Base-by-base conservation (phyloP, 2,797 vertebrate genomes). In the Pangasius macronema region DNA sequence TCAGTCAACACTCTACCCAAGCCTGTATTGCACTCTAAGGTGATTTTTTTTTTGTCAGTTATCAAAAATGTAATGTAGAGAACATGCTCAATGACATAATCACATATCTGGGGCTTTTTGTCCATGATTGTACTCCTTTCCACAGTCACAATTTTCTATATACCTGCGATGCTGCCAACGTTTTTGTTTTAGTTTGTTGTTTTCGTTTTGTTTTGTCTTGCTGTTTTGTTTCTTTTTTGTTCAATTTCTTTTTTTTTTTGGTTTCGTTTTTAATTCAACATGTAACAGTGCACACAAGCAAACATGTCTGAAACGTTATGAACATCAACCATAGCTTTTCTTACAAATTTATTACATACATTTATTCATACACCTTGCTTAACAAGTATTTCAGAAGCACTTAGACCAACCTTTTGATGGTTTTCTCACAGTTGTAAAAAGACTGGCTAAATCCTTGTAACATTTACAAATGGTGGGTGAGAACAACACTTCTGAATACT, bases 161-260 rank as follows among this genome's bases (percentile, higher is more conserved):
- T 27, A 86, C 87, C 85, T 88, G 84, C 85, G 55, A 88, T 89
- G 88, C 85, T 86, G 82, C 88, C 85, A 80, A 86, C 61, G 14
- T 72, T 73, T 59, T 73, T 39, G 18, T 49, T 55, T 6, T 36
- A 36, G 4, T 82, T 27, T 24, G 42, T 42, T 63, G 42, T 46
- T 46, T 46, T 46, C 9, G 7, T 46, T 46, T 46, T 46, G 42
- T 46, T 65, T 91, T 61, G 5, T 18, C 33, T 70, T 49, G 18
- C 72, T 70, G 13, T 81, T 70, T 22, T 76, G 14, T 8, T 76
- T 77, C 1, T 2, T 73, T 73, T 46, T 46, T 13, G 1, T 73
- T 42, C 0, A 24, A 7, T 49, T n/a, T 75, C 16, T 14, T 68
- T 61, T 49, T 11, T 63, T 22, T 9, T 39, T 63, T 42, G 10